Conservation (phyloP, 2,888 invertebrate species). For the Helobdella robusta region DNA sequence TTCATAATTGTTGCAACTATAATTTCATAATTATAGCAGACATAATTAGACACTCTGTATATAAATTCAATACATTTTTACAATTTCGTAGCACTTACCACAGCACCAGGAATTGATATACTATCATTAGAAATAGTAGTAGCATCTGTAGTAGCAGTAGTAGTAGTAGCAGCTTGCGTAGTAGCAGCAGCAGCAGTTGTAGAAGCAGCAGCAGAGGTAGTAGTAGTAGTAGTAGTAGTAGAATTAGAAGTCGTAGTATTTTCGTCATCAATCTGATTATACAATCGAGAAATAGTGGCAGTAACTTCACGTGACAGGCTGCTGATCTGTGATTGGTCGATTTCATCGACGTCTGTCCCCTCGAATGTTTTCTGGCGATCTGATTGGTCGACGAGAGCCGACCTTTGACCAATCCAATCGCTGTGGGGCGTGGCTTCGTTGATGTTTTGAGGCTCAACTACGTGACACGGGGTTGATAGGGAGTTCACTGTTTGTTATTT, state of each 20-base stretch:
- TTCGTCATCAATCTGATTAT: slow-evolving; percentile 6
- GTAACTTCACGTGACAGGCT: slow-evolving; percentile 5
- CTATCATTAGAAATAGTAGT: not conserved
- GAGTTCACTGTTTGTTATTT: slow-evolving; percentile 1
- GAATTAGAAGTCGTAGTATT: not conserved
- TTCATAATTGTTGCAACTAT: no score
- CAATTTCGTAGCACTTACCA: no score
- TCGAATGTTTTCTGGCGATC: not conserved
- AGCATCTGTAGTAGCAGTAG: not conserved
- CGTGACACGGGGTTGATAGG: slow-evolving; percentile 8
- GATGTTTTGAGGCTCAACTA: not conserved
- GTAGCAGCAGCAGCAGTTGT: not conserved
- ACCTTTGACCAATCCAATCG: not conserved
- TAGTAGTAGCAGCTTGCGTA: no score
- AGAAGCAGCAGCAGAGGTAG: not conserved
- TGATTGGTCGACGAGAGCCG: not conserved
- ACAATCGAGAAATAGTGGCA: not conserved
- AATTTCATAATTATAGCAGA: no score
- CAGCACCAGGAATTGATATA: not conserved
- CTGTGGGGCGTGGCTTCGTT: not conserved
- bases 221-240: not conserved
- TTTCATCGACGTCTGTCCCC: slow-evolving; percentile 4
- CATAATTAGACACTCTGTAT: no score
- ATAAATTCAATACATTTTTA: no score
- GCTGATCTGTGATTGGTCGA: not conserved